phyloP scores from a whole-genome alignment of 2,888 invertebrate species.

The Pinctada fucata region DNA sequence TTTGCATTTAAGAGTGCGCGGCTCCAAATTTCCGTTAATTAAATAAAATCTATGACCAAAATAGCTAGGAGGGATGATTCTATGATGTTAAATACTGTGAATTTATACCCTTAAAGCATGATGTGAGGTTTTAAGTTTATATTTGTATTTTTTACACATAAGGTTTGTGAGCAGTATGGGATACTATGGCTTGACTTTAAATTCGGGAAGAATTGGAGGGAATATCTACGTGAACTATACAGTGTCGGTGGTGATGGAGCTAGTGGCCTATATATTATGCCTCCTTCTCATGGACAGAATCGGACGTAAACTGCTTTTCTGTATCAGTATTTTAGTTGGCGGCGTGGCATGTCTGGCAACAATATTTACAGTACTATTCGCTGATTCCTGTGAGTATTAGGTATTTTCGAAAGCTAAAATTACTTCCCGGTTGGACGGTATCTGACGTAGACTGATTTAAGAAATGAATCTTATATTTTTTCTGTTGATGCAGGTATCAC shows the following conservation, averaged over 20 bases:
- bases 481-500: too few species aligned
- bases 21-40: too few species aligned
- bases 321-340: neutral
- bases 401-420: too few species aligned
- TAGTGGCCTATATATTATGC: neutral
- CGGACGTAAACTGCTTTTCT: neutral
- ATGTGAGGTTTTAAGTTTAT: too few species aligned
- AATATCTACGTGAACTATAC: slow-evolving; percentile 5
- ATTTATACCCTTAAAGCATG: too few species aligned
- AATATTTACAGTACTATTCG: neutral
- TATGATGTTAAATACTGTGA: too few species aligned
- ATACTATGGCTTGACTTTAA: slow-evolving; percentile 3
- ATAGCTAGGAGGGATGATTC: too few species aligned
- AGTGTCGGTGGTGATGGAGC: neutral
- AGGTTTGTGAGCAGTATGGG: slow-evolving; percentile 11
- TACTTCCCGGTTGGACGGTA: too few species aligned
- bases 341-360: slow-evolving; percentile 2
- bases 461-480: too few species aligned
- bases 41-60: too few species aligned
- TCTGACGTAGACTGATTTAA: too few species aligned
- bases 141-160: neutral
- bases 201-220: slow-evolving; percentile 3
- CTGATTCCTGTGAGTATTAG: neutral
- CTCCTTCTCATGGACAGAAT: neutral
- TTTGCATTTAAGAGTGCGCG: too few species aligned